phyloP scores from a whole-genome alignment of 2,113 vertebrate genomes.

The Clinocottus analis region DNA sequence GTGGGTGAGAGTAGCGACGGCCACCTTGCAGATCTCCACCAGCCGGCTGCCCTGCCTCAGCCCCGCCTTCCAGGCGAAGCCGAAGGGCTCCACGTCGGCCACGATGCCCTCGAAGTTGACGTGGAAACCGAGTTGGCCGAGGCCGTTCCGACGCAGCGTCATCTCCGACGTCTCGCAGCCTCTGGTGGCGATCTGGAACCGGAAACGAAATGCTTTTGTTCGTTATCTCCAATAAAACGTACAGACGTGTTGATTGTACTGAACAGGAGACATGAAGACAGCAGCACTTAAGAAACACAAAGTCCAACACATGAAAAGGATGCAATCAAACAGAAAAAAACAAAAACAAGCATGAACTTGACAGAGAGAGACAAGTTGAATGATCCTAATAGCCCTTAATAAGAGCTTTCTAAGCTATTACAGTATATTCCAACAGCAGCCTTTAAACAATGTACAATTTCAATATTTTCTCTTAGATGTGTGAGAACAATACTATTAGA shows the following conservation, averaged over 20 bases:
- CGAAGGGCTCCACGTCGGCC: conserved; percentile 96
- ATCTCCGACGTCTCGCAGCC: conserved; percentile 96
- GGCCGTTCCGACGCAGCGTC: conserved; percentile 91
- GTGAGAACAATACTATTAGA: conserved; percentile 9
- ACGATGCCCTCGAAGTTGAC: conserved; percentile 98
- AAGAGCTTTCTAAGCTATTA: conserved; percentile 6
- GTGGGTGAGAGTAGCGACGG: conserved; percentile 94
- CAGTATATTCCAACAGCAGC: conserved; percentile 9
- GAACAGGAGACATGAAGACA: conserved; percentile 6
- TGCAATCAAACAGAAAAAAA: neutral
- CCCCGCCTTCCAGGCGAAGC: conserved; percentile 97
- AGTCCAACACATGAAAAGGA: neutral
- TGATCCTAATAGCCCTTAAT: conserved; percentile 13
- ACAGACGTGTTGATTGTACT: neutral
- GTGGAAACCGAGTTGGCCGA: conserved; percentile 97
- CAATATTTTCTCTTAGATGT: neutral
- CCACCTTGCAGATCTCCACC: conserved; percentile 98
- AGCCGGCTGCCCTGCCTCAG: conserved; percentile 95
- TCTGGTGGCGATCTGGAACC: conserved; percentile 89
- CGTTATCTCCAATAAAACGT: neutral
- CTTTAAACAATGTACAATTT: conserved; percentile 1
- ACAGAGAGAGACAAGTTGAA: neutral
- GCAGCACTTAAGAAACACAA: neutral
- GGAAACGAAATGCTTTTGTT: neutral
- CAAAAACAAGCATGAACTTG: neutral